phyloP scores from a whole-genome alignment of 2,113 vertebrate species.

The Sebastes fasciatus region DNA sequence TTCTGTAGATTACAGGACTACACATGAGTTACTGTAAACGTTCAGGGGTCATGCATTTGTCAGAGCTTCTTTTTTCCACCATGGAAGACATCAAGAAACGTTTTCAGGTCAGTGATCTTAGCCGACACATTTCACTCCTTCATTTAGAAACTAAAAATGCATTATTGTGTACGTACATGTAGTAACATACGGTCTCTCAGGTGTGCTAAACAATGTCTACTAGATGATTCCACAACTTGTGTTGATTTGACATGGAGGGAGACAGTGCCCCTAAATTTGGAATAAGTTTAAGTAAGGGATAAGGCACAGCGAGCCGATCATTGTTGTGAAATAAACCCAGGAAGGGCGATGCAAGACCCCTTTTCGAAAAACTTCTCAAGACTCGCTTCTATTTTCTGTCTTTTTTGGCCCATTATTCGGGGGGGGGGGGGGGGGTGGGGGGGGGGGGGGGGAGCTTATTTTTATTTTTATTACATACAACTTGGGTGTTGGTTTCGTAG shows the following conservation, averaged over 20 bases:
- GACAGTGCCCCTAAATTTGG: no score
- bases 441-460: no score
- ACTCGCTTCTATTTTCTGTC: no score
- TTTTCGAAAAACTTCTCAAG: no score
- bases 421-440: no score
- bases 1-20: slow-evolving; percentile 36
- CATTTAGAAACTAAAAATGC: neutral
- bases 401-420: no score
- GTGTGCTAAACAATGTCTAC: neutral
- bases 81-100: neutral
- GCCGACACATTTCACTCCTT: neutral
- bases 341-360: no score
- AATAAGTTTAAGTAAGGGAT: no score
- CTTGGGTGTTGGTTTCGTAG: no score
- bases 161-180: neutral
- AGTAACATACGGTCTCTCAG: neutral
- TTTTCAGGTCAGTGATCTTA: neutral
- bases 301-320: no score
- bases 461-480: no score
- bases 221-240: neutral
- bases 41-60: slow-evolving; percentile 25
- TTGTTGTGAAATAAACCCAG: no score
- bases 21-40: slow-evolving; percentile 6
- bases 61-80: neutral
- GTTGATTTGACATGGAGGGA: neutral